Evolutionary conservation across 2,888 invertebrate genomes (phyloP), one percentile per base, ranked within the genome.

Genomic region (Acleris holmiana): DNA sequence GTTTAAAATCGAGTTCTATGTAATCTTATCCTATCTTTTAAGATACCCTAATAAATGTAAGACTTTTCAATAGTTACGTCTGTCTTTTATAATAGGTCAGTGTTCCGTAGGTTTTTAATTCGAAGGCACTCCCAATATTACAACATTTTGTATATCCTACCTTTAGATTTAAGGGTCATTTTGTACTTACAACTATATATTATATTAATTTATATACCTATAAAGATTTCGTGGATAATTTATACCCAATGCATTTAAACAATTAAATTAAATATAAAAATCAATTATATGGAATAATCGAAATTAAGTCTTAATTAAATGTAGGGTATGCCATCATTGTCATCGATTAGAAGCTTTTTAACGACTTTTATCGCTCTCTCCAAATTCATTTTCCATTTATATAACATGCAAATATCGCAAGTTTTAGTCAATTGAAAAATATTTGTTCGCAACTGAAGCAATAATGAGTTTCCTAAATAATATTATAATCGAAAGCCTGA

Each of bases 101-200:
- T 5, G 19, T 46, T 29, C 25, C 17, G 55, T 55, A 29, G 44
- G 29, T 19, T 51, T 44, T 46, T 44, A 19, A 44, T 19, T 19
- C 29, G 13, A 25, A 17, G 29, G n/a, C 15, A 10, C 19, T 46
- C 15, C 29, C 51, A 35, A 47, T 53, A 40, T 58, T 53, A 48
- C 47, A 53, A 53, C 21, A 40, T 53, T 58, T 47, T 57, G 48
- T 53, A 13, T 53, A 58, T 40, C 57, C 63, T 48, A 47, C 40
- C 10, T 41, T 64, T 57, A 57, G n/a, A 29, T 23, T 25, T 55
- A 55, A 55, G 57, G 44, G 57, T 58, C 53, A 58, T 64, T 64
- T 64, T 64, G 57, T 64, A 64, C 63, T 64, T 64, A 64, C 40
- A 29, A 40, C 13, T 35, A 35, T 35, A 48, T 18, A 17, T 46